phyloP scores from a whole-genome alignment of 1,140 invertebrate genomes.

The Piezodorus guildinii region DNA sequence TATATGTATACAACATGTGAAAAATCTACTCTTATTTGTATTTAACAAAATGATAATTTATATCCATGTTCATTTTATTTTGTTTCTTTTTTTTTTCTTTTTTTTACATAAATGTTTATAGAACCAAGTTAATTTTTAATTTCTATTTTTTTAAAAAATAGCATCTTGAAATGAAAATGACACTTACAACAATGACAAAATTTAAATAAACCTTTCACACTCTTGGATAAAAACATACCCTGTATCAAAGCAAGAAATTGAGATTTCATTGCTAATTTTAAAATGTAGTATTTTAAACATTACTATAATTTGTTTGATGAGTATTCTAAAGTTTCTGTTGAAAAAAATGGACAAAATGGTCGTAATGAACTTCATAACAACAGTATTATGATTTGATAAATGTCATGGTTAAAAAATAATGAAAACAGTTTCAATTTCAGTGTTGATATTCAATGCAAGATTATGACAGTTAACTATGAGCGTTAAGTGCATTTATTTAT shows the following conservation, averaged over 20 bases:
- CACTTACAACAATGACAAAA: slow-evolving; percentile 26
- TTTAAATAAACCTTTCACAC: slow-evolving; percentile 24
- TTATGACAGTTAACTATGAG: slow-evolving; percentile 1
- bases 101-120: slow-evolving; percentile 21
- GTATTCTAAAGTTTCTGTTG: slow-evolving; percentile 1
- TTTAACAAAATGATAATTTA: slow-evolving; percentile 19
- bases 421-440: no score
- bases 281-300: slow-evolving; percentile 13
- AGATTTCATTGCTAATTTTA: slow-evolving; percentile 25
- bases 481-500: slow-evolving; percentile 6
- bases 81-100: slow-evolving; percentile 21
- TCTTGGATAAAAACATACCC: slow-evolving; percentile 28
- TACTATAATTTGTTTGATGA: slow-evolving; percentile 14
- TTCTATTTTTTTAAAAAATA: slow-evolving; percentile 26
- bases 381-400: background rate
- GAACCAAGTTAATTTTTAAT: slow-evolving; percentile 23
- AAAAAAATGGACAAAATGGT: background rate
- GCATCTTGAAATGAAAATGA: slow-evolving; percentile 21
- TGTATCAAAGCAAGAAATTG: slow-evolving; percentile 27
- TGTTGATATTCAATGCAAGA: slow-evolving; percentile 3
- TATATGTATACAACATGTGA: slow-evolving; percentile 24
- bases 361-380: background rate
- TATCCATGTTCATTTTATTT: slow-evolving; percentile 20
- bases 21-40: slow-evolving; percentile 27
- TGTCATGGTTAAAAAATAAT: background rate